Conservation (phyloP, 2,888 invertebrate genomes). For the Thyatira batis region DNA sequence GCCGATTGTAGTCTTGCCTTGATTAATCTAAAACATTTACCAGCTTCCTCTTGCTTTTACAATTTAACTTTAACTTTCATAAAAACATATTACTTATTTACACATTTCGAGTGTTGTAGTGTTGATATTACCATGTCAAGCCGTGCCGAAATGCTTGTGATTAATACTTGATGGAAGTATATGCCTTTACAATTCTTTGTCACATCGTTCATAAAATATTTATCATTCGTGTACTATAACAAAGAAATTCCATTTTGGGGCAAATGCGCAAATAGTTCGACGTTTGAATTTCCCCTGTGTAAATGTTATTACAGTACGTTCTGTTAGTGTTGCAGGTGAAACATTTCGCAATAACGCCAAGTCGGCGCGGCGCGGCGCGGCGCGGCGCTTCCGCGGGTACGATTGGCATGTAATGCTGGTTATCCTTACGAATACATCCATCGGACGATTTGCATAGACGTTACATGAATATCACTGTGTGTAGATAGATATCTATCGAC, state of each 20-base stretch:
- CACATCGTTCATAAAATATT: conserved; percentile 73
- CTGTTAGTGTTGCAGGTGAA: conserved; percentile 67
- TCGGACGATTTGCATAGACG: neutral
- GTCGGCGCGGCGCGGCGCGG: conserved; percentile 25
- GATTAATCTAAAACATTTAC: conserved; percentile 69
- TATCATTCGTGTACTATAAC: conserved; percentile 61
- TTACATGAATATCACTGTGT: neutral
- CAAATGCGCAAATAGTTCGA: conserved; percentile 78
- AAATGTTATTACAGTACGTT: conserved; percentile 75
- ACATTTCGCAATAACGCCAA: conserved; percentile 63
- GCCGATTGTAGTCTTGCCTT: conserved; percentile 61
- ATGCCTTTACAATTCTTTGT: conserved; percentile 67
- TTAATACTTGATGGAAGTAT: conserved; percentile 55
- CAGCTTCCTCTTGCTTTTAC: conserved; percentile 40
- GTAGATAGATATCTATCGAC: neutral
- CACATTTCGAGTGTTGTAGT: neutral
- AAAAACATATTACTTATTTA: conserved; percentile 16
- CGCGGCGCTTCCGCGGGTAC: conserved; percentile 46
- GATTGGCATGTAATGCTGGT: conserved; percentile 43
- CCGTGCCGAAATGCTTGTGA: conserved; percentile 18
- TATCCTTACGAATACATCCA: neutral
- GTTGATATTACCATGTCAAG: conserved; percentile 1
- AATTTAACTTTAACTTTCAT: conserved; percentile 37
- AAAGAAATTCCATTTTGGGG: conserved; percentile 78
- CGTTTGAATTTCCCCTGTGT: conserved; percentile 79